Base-by-base conservation (phyloP, 1,140 invertebrate species). In the Hestina assimilis region DNA sequence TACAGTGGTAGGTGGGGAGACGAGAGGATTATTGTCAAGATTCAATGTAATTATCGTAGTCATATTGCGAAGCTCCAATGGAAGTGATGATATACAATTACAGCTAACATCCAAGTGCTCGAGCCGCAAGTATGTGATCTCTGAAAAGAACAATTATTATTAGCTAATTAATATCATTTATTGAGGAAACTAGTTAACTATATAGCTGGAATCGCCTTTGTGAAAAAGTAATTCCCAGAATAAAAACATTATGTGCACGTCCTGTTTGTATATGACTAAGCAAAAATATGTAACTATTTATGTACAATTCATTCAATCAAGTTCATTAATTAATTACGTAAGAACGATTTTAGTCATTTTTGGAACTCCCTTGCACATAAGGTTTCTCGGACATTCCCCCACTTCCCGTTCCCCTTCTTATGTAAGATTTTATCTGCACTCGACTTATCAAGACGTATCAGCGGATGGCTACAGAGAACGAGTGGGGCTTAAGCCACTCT, bases 1-100 rank as follows among this genome's bases (percentile, higher is more conserved):
- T 92, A 98, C 96, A 85, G 94, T 94, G 55, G 96, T 95, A 56
- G 97, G 96, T 54, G 97, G 97, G 67, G 94, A 94, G 51, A 94
- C 94, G 12, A 98, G 89, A 23, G 97, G 96, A 85, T 98, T 98
- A 76, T 97, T 93, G 68, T 95, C 93, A 59, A 97, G 87, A 66
- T 92, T 90, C 7, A 98, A 90, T 43, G 94, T 93, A 61, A 96
- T 93, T 52, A 98, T 89, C 20, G 90, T 92, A 53, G 90, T 92
- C 94, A 98, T 97, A 71, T 94, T 93, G 38, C 95, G 92, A 72
- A 97, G 92, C 87, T 97, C 95, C 53, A 95, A 91, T 0, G 96
- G 96, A 58, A 98, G 91, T 42, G 92, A 93, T 31, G 94, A 93
- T 75, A 98, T 96, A 61, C 94, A 92, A 89, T 98, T 98, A 69